A percentile compares a stretch with the other conserved stretches of the same genome.
Evolutionary conservation across 2,797 vertebrate genomes (phyloP).

Genomic region (Todus mexicanus): DNA sequence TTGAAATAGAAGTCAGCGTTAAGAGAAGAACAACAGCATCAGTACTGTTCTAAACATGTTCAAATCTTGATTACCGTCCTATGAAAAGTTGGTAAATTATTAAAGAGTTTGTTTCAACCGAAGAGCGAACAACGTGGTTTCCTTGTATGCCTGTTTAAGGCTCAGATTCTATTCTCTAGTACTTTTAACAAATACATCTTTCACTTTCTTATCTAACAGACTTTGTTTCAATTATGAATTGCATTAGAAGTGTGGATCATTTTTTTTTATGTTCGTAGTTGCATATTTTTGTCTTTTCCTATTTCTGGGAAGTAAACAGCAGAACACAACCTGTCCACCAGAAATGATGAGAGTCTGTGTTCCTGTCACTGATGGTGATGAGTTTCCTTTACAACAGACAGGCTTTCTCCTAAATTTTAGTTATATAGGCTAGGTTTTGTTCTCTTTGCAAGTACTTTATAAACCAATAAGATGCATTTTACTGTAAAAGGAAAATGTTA

Average conservation of each 20-base stretch:
- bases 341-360: not conserved
- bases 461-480: conserved; percentile 72
- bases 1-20: not conserved
- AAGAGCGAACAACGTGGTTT: not conserved
- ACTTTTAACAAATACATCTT: not conserved
- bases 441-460: conserved; percentile 58
- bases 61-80: not conserved
- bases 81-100: not conserved
- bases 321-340: not conserved
- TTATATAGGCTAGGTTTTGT: conserved; percentile 62
- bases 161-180: not conserved
- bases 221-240: not conserved
- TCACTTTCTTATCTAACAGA: not conserved
- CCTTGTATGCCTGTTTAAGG: not conserved
- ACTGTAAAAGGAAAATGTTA: conserved; percentile 51
- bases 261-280: not conserved
- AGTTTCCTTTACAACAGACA: not conserved
- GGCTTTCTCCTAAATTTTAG: conserved; percentile 32
- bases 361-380: not conserved
- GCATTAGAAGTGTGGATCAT: not conserved
- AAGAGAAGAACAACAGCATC: not conserved
- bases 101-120: not conserved
- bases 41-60: not conserved
- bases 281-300: not conserved
- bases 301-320: not conserved